Evolutionary conservation across 2,888 invertebrate species (phyloP), one percentile per base, ranked within the genome.

Genomic region (Icerya purchasi): DNA sequence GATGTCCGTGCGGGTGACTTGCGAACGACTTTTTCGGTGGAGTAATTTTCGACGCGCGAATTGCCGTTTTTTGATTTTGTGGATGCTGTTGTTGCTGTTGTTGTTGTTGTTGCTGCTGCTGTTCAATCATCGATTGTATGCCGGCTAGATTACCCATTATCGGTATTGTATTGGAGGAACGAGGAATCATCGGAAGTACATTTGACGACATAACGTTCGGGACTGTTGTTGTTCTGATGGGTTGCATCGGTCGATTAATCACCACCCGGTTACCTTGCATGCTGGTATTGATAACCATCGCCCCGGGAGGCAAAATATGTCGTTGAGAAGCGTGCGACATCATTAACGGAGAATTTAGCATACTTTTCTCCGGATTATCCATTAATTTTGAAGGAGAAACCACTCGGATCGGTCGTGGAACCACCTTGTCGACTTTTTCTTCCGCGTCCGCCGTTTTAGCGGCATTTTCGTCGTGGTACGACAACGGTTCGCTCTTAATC

Each of bases 111-210:
- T 36, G 8, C 2, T 21, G 21, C 24, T 57, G 56, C 49, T 50
- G 56, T 14, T 57, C 60, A 2, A 68, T 62, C 2, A 70, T 70
- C 51, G 73, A 73, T 56, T 73, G 73, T 36, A 36, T 36, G 5
- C 14, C 8, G 5, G 5, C 8, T 8, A 36, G 14, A 36, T 36
- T 36, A 36, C 36, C 36, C 8, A 14, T 14, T 5, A 36, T 36
- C 5, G 14, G 8, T 5, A 5, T 36, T 8, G 8, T 14, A 14
- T 14, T 36, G n/a, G n/a, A n/a, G n/a, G n/a, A n/a, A n/a, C n/a
- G n/a, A n/a, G n/a, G n/a, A n/a, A n/a, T n/a, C 36, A 36, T 36
- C 5, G 5, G 5, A 14, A 8, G 5, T 8, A 36, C 36, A 36
- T 36, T 36, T 8, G 8, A 5, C 8, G 8, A 8, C 36, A 36